phyloP scores from a whole-genome alignment of 2,888 invertebrate genomes.

The Volucella inflata region DNA sequence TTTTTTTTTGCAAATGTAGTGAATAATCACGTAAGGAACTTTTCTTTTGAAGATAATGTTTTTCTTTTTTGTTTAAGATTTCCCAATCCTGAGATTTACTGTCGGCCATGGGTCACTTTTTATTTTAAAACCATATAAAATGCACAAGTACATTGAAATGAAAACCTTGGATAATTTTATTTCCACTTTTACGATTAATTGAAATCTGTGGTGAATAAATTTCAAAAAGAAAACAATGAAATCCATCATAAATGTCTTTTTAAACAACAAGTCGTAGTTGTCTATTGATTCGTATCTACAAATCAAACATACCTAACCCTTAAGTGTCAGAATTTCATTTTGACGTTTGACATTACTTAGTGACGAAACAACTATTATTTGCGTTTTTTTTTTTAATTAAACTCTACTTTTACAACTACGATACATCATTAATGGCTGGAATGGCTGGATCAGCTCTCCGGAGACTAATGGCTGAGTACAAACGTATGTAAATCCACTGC shows the following conservation, averaged over 20 bases:
- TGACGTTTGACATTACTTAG: conserved; percentile 55
- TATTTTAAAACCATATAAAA: no score
- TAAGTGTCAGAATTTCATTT: conserved; percentile 35
- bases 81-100: no score
- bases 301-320: conserved; percentile 47
- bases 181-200: no score
- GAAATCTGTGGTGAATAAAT: neutral
- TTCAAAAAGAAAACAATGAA: neutral
- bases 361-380: conserved; percentile 71
- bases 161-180: no score
- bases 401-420: conserved; percentile 28
- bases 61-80: no score
- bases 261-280: neutral
- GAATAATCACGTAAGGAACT: no score
- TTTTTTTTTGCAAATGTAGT: no score
- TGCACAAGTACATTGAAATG: no score
- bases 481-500: conserved; percentile 85
- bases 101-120: no score
- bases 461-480: conserved; percentile 94
- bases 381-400: conserved; percentile 64
- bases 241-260: neutral
- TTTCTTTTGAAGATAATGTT: no score
- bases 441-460: conserved; percentile 94
- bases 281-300: neutral
- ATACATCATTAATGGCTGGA: conserved; percentile 42